A percentile compares a stretch with the other conserved stretches of the same genome.
Evolutionary conservation across 2,797 vertebrate genomes (phyloP).

Genomic region (Acanthopagrus latus): DNA sequence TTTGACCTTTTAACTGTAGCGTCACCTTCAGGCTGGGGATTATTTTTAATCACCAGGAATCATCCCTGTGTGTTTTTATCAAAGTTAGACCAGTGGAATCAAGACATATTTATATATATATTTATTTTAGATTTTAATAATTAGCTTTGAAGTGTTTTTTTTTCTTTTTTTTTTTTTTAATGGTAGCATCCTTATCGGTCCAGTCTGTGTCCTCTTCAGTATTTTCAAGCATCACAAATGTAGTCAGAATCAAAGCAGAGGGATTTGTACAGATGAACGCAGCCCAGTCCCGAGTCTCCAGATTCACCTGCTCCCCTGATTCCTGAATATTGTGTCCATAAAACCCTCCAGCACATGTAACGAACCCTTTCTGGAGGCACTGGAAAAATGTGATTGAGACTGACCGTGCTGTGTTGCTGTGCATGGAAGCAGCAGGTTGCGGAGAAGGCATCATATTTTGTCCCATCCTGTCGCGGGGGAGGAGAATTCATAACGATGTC

Average conservation of each 20-base stretch:
- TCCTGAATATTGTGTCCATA: constrained; percentile 9
- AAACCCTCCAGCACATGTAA: constrained; percentile 33
- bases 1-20: constrained; percentile 66
- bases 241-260: constrained; percentile 7
- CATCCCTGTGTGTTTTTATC: constrained; percentile 12
- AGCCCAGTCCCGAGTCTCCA: not conserved
- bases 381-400: constrained; percentile 26
- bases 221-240: constrained; percentile 10
- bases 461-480: constrained; percentile 42
- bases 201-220: not conserved
- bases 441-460: constrained; percentile 53
- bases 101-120: not conserved
- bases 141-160: constrained; percentile 3
- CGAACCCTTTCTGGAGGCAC: constrained; percentile 20
- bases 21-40: constrained; percentile 53
- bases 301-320: constrained; percentile 3
- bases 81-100: not conserved
- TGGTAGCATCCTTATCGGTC: not conserved
- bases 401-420: constrained; percentile 29
- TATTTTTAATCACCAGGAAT: constrained; percentile 52
- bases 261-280: constrained; percentile 14
- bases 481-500: constrained; percentile 55
- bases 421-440: constrained; percentile 42
- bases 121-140: not conserved
- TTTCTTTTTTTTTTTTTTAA: constrained; percentile 13